Conservation (phyloP, 2,888 invertebrate species). For the Unio pictorum region DNA sequence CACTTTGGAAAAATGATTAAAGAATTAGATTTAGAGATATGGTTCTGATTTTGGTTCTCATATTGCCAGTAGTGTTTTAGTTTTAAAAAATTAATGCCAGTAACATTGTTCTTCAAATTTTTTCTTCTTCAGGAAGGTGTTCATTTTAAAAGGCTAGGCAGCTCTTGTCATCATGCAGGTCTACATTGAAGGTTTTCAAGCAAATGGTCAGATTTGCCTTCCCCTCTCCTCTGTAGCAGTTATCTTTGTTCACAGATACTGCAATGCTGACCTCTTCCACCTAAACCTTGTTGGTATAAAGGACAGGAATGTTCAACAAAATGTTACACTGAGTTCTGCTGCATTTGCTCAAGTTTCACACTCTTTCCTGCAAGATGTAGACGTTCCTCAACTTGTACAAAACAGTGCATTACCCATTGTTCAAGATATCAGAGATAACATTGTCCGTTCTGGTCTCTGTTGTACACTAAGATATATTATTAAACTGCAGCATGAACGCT, state of each 20-base stretch:
- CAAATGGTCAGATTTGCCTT: conserved; percentile 22
- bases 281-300: conserved; percentile 21
- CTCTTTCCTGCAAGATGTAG: conserved; percentile 8
- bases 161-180: conserved; percentile 11
- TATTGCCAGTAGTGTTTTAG: too few relatives aligned
- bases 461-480: conserved; percentile 55
- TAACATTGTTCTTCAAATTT: background rate
- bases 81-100: too few relatives aligned
- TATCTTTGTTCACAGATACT: conserved; percentile 49
- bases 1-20: too few relatives aligned
- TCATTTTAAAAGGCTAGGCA: background rate
- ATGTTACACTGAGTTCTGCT: conserved; percentile 7
- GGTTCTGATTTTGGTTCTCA: too few relatives aligned
- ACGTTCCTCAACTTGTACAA: conserved; percentile 22
- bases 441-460: conserved; percentile 60
- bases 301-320: background rate
- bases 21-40: too few relatives aligned
- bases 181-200: conserved; percentile 23
- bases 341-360: background rate
- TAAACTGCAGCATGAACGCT: conserved; percentile 26
- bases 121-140: background rate
- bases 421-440: conserved; percentile 4
- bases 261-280: conserved; percentile 23
- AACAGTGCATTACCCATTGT: conserved; percentile 42
- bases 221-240: conserved; percentile 49